Evolutionary conservation across 1,140 invertebrate genomes (phyloP).

Genomic region (Scaptomyza hsui): DNA sequence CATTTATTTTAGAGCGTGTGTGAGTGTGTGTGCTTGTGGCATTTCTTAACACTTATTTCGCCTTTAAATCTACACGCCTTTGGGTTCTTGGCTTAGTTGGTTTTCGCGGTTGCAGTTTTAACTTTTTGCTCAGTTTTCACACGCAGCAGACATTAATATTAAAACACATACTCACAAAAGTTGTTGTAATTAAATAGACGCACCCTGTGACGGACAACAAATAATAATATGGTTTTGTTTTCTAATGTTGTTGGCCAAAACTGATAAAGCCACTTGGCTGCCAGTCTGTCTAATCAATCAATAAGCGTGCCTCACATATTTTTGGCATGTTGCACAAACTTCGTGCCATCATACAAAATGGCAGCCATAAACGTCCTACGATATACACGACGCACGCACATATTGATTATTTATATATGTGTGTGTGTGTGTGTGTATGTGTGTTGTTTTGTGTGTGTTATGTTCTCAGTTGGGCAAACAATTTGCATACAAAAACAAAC

Average conservation of each 20-base stretch:
- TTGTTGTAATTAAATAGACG: constrained; percentile 36
- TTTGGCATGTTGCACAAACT: constrained; percentile 62
- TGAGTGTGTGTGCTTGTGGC: neutral
- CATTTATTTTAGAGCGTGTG: constrained; percentile 25
- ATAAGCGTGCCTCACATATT: constrained; percentile 29
- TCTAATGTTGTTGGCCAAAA: too few relatives aligned
- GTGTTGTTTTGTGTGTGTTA: neutral
- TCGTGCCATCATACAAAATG: constrained; percentile 39
- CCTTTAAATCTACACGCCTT: neutral
- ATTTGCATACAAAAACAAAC: constrained; percentile 44
- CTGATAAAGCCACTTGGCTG: constrained; percentile 34
- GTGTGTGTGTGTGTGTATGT: too few relatives aligned
- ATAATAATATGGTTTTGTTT: constrained; percentile 15
- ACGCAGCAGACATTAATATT: neutral
- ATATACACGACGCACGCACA: constrained; percentile 1
- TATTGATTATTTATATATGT: constrained; percentile 37
- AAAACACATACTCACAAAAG: constrained; percentile 12
- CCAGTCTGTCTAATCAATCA: constrained; percentile 36
- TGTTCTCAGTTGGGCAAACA: constrained; percentile 27
- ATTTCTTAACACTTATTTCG: constrained; percentile 22
- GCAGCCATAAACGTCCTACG: constrained; percentile 45
- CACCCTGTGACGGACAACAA: constrained; percentile 2
- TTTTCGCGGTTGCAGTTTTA: constrained; percentile 12
- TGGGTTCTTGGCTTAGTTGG: constrained; percentile 15
- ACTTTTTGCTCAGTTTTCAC: neutral